These are phyloP conservation scores for Anastatus disparis DNA, from an alignment of 1,140 invertebrate genomes.

Conservation along the genomic window DNA sequence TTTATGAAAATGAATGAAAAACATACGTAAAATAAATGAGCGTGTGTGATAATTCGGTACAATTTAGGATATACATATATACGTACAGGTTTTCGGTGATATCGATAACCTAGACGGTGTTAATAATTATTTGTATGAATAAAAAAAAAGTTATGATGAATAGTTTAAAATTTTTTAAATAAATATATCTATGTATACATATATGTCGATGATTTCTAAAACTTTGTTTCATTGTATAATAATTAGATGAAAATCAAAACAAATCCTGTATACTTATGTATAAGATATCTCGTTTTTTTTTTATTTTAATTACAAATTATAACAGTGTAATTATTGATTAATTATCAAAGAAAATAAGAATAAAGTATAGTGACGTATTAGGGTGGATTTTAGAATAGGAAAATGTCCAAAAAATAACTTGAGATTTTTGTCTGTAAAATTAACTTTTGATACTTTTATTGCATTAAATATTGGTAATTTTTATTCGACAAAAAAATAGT, in stretches of 20 bases:
- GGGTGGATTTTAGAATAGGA: neutral
- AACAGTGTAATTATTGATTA: neutral
- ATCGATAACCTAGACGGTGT: neutral
- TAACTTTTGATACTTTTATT: constrained; percentile 32
- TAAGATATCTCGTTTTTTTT: neutral
- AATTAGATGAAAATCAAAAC: neutral
- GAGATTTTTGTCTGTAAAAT: constrained; percentile 20
- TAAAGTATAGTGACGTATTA: neutral
- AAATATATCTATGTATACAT: neutral
- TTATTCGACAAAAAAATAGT: constrained; percentile 19
- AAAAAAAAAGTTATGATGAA: constrained; percentile 19
- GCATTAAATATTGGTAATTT: constrained; percentile 19
- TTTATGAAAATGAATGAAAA: constrained; percentile 5
- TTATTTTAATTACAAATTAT: neutral
- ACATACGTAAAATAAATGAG: neutral
- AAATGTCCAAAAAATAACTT: neutral
- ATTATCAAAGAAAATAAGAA: neutral
- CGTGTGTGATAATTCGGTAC: neutral
- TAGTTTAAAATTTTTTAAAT: constrained; percentile 6
- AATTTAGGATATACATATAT: constrained; percentile 1
- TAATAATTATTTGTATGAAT: constrained; percentile 26
- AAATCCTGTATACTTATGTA: neutral
- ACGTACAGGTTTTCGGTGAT: neutral
- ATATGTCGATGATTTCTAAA: neutral
- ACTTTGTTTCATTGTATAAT: neutral